phyloP scores from a whole-genome alignment of 2,888 invertebrate genomes.

The Monochamus alternatus region DNA sequence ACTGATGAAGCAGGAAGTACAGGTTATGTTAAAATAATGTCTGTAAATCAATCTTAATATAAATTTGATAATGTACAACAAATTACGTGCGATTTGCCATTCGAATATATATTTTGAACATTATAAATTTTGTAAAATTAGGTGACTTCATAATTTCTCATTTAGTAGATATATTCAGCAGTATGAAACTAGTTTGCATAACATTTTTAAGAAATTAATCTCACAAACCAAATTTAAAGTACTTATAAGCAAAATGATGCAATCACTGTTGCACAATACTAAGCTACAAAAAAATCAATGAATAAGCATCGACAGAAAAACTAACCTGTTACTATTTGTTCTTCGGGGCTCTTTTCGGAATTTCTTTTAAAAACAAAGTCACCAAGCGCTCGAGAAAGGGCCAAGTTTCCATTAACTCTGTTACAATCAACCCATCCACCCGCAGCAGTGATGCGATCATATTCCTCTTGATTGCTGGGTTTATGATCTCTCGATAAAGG shows the following conservation, averaged over 20 bases:
- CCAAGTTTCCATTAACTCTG: constrained; percentile 98
- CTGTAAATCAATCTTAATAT: background rate
- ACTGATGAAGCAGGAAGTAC: background rate
- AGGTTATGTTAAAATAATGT: background rate
- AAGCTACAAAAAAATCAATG: background rate
- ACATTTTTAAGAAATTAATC: too few relatives aligned
- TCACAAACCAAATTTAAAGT: too few relatives aligned
- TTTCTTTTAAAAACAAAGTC: constrained; percentile 98
- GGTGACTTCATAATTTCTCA: too few relatives aligned
- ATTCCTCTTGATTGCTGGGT: constrained; percentile 87
- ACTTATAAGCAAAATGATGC: background rate
- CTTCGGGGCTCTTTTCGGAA: constrained; percentile 86
- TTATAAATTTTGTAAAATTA: too few relatives aligned
- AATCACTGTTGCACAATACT: constrained; percentile 11
- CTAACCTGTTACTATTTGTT: constrained; percentile 86
- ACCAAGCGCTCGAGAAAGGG: constrained; percentile 95
- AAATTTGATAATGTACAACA: too few relatives aligned
- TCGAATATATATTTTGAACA: too few relatives aligned
- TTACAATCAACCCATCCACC: constrained; percentile 99
- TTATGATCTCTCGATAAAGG: constrained; percentile 95
- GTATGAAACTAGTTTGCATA: too few relatives aligned
- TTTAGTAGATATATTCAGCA: too few relatives aligned
- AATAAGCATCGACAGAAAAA: constrained; percentile 1
- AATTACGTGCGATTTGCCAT: too few relatives aligned
- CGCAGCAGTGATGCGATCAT: constrained; percentile 91